Base-by-base conservation (phyloP, 1,140 invertebrate genomes). In the Pseudomyrmex sp. region DNA sequence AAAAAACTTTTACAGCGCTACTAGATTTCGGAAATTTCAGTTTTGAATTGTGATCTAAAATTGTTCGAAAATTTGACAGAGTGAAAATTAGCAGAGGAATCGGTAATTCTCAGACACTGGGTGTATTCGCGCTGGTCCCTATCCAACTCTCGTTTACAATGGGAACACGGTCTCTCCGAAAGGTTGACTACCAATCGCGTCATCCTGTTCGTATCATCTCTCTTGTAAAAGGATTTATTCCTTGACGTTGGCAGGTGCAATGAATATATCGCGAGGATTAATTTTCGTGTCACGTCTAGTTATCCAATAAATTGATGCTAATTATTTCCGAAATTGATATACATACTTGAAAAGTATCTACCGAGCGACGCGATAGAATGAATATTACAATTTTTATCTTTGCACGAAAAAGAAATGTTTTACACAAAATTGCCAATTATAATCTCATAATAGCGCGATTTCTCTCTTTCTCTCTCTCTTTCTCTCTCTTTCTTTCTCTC, bases 151-250 rank as follows among this genome's bases (percentile, higher is more conserved):
- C 18, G 76, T 80, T 80, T 50, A 50, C n/a, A 80, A 26, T 50
- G 54, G 50, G 44, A 80, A 72, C 20, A 72, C n/a, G 66, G 61
- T 80, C 52, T 69, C 74, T 56, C 26, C 8, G 12, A 8, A 80
- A 80, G 66, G 20, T 79, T 79, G 44, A 48, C 44, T 80, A 26
- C 52, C 44, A 79, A 79, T 79, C 63, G 63, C 7, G 35, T 68
- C 52, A 48, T 15, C 10, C 52, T 58, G 44, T 59, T 46, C 63
- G 58, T 65, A 77, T 77, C 13, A 59, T 59, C 66, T 15, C 50
- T 58, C 50, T 58, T 69, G 54, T 79, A 44, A 79, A 70, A 66
- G 52, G 63, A 20, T 18, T 79, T 69, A 69, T 58, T 59, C 54
- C 15, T 70, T 58, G 4, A 0, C 20, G 26, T 68, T 56, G 75